These are phyloP conservation scores for Gasteruption jaculator DNA, from an alignment of 2,888 invertebrate genomes.

Conservation along the genomic window DNA sequence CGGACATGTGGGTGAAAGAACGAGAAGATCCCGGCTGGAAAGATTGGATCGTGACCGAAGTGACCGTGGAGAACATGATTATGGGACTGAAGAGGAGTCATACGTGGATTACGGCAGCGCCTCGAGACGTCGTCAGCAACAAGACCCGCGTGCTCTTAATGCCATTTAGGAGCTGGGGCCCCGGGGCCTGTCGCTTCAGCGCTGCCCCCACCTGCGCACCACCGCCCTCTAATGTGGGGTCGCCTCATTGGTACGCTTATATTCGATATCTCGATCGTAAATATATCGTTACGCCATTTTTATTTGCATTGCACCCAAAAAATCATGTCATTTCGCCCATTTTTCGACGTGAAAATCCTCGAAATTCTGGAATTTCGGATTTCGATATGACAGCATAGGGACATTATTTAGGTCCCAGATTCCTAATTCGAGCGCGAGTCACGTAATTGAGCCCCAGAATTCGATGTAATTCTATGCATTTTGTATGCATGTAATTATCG, in stretches of 20 bases:
- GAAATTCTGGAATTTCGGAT: too few relatives aligned
- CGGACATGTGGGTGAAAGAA: slow-evolving; percentile 37
- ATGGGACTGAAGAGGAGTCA: slow-evolving; percentile 52
- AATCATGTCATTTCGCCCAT: too few relatives aligned
- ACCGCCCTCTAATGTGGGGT: slow-evolving; percentile 44
- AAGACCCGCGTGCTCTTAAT: slow-evolving; percentile 61
- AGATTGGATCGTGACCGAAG: slow-evolving; percentile 48
- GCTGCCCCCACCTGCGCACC: slow-evolving; percentile 50
- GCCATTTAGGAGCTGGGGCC: slow-evolving; percentile 64
- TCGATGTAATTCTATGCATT: too few relatives aligned
- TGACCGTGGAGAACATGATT: slow-evolving; percentile 50
- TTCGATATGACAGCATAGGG: too few relatives aligned
- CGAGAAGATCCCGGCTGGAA: slow-evolving; percentile 46
- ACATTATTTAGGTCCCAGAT: too few relatives aligned
- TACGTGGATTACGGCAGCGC: slow-evolving; percentile 58
- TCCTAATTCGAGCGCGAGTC: too few relatives aligned
- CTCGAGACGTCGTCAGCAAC: slow-evolving; percentile 55
- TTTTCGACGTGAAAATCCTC: too few relatives aligned
- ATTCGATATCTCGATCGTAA: slow-evolving; percentile 8
- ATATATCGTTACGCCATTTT: slow-evolving; percentile 6
- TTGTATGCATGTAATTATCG: too few relatives aligned
- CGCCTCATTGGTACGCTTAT: slow-evolving; percentile 25
- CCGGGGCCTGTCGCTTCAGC: slow-evolving; percentile 50
- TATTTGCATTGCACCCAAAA: too few relatives aligned
- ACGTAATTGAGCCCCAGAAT: too few relatives aligned